A percentile compares a stretch with the other conserved stretches of the same genome.
phyloP scores from a whole-genome alignment of 2,797 vertebrate species.

The Parauchenoglanis ngamensis region DNA sequence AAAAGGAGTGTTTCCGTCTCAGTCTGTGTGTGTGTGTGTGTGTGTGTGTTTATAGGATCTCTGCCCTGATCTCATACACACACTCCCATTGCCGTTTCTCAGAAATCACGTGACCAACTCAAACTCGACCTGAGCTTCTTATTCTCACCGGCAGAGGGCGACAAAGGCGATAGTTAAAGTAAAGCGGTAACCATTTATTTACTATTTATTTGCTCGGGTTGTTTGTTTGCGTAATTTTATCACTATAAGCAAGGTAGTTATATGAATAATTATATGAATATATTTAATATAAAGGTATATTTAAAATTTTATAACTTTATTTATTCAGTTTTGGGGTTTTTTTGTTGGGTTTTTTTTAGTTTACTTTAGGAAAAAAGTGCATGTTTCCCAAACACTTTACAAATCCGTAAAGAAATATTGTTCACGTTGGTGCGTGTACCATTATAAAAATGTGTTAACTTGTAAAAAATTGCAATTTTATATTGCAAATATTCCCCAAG shows the following conservation, averaged over 20 bases:
- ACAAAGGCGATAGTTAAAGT: neutral
- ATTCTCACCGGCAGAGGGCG: slow-evolving; percentile 14
- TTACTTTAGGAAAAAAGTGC: neutral
- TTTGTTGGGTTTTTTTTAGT: neutral
- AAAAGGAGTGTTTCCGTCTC: neutral
- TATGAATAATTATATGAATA: too few relatives aligned
- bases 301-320: neutral
- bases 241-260: neutral
- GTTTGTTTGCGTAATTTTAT: neutral
- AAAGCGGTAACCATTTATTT: neutral
- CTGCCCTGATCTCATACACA: neutral
- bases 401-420: neutral
- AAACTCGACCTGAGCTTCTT: too few relatives aligned
- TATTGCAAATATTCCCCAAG: neutral
- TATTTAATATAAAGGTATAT: neutral
- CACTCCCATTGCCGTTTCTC: slow-evolving; percentile 15
- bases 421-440: neutral
- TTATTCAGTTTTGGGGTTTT: neutral
- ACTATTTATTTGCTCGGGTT: neutral
- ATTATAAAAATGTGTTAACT: neutral
- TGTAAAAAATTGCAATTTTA: too few relatives aligned
- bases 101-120: slow-evolving; percentile 49
- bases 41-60: neutral
- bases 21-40: neutral
- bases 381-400: neutral